phyloP scores from a whole-genome alignment of 2,113 vertebrate species.

The Microcebus murinus region DNA sequence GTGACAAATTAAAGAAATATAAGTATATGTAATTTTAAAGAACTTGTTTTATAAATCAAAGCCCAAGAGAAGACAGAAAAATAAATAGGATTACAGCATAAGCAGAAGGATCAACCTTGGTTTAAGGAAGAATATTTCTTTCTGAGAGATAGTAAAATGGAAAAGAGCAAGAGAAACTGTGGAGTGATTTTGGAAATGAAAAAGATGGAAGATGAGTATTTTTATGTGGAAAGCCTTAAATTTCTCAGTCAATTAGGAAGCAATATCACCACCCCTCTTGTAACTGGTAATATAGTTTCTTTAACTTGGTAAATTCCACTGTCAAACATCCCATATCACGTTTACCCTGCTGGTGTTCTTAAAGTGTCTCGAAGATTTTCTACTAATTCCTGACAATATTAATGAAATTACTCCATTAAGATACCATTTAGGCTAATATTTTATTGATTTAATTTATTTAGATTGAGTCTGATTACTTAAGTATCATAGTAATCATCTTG shows the following conservation, averaged over 20 bases:
- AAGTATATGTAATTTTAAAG: neutral
- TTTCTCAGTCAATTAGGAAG: neutral
- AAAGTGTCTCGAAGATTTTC: slow-evolving; percentile 31
- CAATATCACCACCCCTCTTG: neutral
- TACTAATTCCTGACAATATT: slow-evolving; percentile 12
- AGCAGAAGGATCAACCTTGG: neutral
- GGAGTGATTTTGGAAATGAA: neutral
- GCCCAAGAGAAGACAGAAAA: neutral
- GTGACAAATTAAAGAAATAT: neutral
- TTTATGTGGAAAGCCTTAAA: neutral
- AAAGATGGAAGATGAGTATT: neutral
- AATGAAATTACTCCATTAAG: slow-evolving; percentile 60
- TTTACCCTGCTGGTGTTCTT: neutral
- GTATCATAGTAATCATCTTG: slow-evolving; percentile 45
- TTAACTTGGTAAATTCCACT: neutral
- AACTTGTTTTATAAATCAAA: neutral
- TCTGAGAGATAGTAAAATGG: slow-evolving; percentile 1
- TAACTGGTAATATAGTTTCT: neutral
- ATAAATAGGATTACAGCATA: neutral
- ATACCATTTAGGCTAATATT: slow-evolving; percentile 52
- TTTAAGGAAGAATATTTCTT: neutral
- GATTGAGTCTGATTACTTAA: slow-evolving; percentile 66
- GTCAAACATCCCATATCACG: neutral
- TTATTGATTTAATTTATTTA: slow-evolving; percentile 70
- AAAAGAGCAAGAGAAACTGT: neutral